Evolutionary conservation across 1,140 invertebrate genomes (phyloP).

Genomic region (Oedothorax gibbosus): DNA sequence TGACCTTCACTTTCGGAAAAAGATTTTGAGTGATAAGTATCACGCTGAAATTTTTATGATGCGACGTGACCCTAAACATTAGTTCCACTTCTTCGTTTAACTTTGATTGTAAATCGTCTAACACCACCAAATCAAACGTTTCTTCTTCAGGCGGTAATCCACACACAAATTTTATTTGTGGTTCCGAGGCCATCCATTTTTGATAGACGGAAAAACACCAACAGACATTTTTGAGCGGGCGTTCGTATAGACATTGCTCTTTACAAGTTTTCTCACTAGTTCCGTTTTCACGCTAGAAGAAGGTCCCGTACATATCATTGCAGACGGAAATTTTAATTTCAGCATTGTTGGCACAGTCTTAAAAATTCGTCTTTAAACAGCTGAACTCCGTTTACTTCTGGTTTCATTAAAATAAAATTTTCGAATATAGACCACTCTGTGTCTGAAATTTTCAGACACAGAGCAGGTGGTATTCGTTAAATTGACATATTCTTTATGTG

Average conservation of each 20-base stretch:
- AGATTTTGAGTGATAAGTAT: neutral
- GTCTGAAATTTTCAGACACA: too few species aligned
- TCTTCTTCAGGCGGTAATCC: neutral
- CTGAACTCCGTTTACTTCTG: neutral
- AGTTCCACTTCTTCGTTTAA: neutral
- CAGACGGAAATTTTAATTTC: neutral
- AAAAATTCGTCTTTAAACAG: neutral
- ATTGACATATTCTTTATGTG: too few species aligned
- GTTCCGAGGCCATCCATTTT: neutral
- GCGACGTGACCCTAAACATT: neutral
- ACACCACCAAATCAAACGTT: neutral
- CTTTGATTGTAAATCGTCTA: neutral
- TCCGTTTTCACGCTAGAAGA: neutral
- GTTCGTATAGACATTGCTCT: neutral
- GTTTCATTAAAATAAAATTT: too few species aligned
- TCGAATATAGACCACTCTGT: too few species aligned
- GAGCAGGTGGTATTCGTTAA: too few species aligned
- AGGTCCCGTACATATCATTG: neutral
- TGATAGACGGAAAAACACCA: neutral
- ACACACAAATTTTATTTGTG: neutral
- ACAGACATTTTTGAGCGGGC: neutral
- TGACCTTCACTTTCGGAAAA: neutral
- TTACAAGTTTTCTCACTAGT: neutral
- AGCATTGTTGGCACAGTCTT: neutral
- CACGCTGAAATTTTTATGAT: conserved; percentile 17